Base-by-base conservation (phyloP, 2,888 invertebrate species). In the Lathronympha strigana region DNA sequence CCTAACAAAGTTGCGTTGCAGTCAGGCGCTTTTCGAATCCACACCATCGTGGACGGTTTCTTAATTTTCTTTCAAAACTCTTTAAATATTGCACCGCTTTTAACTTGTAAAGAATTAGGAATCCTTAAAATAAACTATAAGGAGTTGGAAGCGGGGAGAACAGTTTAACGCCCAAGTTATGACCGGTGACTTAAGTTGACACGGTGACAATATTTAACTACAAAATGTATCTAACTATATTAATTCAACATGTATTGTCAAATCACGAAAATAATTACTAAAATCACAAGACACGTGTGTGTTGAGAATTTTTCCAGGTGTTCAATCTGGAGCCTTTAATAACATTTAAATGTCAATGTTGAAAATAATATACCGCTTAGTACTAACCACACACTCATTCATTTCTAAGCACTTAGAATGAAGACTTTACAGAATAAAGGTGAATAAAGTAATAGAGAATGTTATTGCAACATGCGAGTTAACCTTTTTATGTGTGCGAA, bases 21-120 rank as follows among this genome's bases (percentile, higher is more conserved):
- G 76, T 79, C 78, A 79, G 80, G 86, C 75, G 78, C 84, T 84
- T 81, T 82, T 75, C 78, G 75, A 80, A 76, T 74, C 72, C 72
- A 75, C 74, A 69, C 71, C 78, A 76, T 78, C 76, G 76, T 73
- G 71, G 71, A 61, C 47, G 75, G 74, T 76, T 77, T 78, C 84
- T 86, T 88, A 87, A 89, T 87, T 88, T 90, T 85, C 84, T 84
- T 87, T 84, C 76, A 75, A 84, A 87, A 84, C 84, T 88, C 82
- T 86, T 87, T 84, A 84, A 89, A 87, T 83, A 85, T 86, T 83
- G 76, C 82, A 83, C 80, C 80, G 80, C 82, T 81, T 83, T 84
- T 79, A 84, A 85, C 79, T 83, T 43, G 81, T 83, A 73, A 75
- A 73, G 72, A 76, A 76, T 76, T 71, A 71, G 75, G 66, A 78